Percentiles rank a stretch among this genome's conserved stretches.
phyloP scores from a whole-genome alignment of 1,140 invertebrate species.

The Drosophila tropicalis region DNA sequence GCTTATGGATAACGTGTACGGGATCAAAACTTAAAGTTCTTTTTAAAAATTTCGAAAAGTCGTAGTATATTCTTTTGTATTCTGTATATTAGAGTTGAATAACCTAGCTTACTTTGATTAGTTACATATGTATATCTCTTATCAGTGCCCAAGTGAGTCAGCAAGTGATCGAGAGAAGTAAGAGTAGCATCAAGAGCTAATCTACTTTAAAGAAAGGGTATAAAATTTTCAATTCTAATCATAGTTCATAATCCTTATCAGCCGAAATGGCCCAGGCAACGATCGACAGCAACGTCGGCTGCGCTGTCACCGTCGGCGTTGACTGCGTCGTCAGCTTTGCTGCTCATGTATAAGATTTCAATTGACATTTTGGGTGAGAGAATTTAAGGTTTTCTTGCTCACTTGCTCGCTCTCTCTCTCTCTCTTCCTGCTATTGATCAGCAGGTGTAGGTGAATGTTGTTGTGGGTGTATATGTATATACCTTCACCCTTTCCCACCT shows the following conservation, averaged over 20 bases:
- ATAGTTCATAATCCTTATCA: slow-evolving; percentile 52
- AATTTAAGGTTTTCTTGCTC: background rate
- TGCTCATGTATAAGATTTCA: background rate
- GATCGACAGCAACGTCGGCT: slow-evolving; percentile 23
- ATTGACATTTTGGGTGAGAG: slow-evolving; percentile 9
- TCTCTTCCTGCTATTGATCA: background rate
- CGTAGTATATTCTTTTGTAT: too few species aligned
- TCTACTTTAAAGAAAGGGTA: background rate
- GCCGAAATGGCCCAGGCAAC: slow-evolving; percentile 3
- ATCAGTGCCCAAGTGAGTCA: too few species aligned
- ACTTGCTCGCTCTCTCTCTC: background rate
- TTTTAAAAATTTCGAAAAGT: too few species aligned
- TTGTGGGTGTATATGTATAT: background rate
- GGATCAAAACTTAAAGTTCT: too few species aligned
- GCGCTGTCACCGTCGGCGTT: background rate
- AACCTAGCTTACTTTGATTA: too few species aligned
- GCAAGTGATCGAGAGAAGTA: too few species aligned
- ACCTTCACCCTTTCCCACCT: background rate
- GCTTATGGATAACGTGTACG: too few species aligned
- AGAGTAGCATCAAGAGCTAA: too few species aligned
- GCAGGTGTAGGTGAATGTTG: background rate
- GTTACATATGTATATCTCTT: too few species aligned
- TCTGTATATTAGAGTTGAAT: too few species aligned
- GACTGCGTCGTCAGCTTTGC: background rate
- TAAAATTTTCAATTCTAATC: slow-evolving; percentile 34